Conservation (phyloP, 2,888 invertebrate species). For the Acrocera orbiculus region DNA sequence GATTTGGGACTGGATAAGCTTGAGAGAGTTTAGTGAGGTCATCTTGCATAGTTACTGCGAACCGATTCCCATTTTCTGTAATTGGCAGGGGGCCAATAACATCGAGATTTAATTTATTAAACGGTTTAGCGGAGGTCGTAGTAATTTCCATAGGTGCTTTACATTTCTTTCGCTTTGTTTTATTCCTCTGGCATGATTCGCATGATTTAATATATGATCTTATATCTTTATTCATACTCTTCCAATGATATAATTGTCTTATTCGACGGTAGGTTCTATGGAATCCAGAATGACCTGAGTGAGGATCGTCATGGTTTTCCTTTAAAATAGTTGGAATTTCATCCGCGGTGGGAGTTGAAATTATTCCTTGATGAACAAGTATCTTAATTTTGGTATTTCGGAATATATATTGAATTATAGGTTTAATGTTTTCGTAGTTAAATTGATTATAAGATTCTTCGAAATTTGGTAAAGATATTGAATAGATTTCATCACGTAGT, state of each 20-base stretch:
- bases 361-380: background rate
- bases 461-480: constrained; percentile 1
- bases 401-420: background rate
- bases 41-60: constrained; percentile 17
- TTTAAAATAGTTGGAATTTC: constrained; percentile 6
- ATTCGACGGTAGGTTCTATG: constrained; percentile 14
- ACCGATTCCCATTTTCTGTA: constrained; percentile 15
- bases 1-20: constrained; percentile 16
- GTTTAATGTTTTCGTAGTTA: constrained; percentile 4
- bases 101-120: constrained; percentile 18
- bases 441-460: constrained; percentile 3
- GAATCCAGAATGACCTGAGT: constrained; percentile 4
- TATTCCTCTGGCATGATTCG: constrained; percentile 18
- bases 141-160: constrained; percentile 20
- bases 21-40: constrained; percentile 17
- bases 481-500: background rate
- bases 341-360: background rate
- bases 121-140: constrained; percentile 16
- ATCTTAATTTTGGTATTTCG: constrained; percentile 4
- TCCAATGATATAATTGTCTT: constrained; percentile 18
- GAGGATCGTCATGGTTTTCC: constrained; percentile 8
- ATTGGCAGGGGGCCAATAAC: constrained; percentile 18
- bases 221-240: constrained; percentile 19
- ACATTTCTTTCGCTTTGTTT: constrained; percentile 11
- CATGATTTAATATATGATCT: constrained; percentile 18